Base-by-base conservation (phyloP, 37 sponge, comb jelly and placozoan species). In the Diacarnus erythraeanus region DNA sequence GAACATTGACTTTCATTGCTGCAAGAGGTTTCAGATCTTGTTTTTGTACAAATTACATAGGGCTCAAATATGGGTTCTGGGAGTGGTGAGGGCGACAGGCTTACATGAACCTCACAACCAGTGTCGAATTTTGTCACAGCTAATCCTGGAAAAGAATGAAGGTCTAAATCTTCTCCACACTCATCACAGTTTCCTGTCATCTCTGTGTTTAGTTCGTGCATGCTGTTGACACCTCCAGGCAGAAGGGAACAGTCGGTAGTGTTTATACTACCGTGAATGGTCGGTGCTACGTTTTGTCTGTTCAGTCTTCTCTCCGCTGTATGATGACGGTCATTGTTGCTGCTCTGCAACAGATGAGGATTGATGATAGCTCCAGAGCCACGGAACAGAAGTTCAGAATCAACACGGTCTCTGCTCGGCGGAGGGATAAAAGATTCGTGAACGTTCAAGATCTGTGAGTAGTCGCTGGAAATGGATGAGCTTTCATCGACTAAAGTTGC, bases 171-270 rank as follows among this genome's bases (percentile, higher is more conserved):
- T 12, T 65, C 66, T 65, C 31, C 34, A 30, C 12, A 34, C 5
- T 17, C 9, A 31, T 31, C 35, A 65, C 66, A 65, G 9, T 2
- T 65, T 2, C 34, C 9, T 35, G 2, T 30, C 66, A 65, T 65
- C 33, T 65, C 66, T 65, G 66, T 65, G 66, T 31, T 26, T 35
- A 65, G 34, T 30, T 10, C 33, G 31, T 65, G 66, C 66, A 65
- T 10, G 17, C 35, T 31, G 33, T 34, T 35, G 9, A 3, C 66
- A 8, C 66, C 22, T n/a, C n/a, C n/a, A n/a, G n/a, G n/a, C n/a
- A n/a, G n/a, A n/a, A n/a, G n/a, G n/a, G n/a, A n/a, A n/a, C n/a
- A n/a, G n/a, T n/a, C n/a, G n/a, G n/a, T n/a, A 17, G 56, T 54
- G 56, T 3, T 59, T 10, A 59, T 59, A 59, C 26, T 59, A 4